Evolutionary conservation across 2,888 invertebrate genomes (phyloP).

Genomic region (Hypomecis atomaria): DNA sequence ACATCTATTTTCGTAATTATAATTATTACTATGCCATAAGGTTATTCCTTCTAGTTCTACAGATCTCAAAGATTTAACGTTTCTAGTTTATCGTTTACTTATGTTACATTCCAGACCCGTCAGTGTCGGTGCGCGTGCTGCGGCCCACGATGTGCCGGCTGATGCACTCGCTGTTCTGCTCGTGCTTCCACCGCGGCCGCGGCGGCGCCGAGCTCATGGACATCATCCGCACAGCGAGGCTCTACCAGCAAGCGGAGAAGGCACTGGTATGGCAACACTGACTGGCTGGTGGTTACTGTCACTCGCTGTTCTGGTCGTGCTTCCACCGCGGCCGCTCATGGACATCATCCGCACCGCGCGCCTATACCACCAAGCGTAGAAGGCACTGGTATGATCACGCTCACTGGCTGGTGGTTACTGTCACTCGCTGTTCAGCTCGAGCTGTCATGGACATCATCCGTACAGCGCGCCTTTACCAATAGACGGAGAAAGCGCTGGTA

Average conservation of each 20-base stretch:
- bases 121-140: slow-evolving; percentile 87
- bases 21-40: too few species aligned
- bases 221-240: slow-evolving; percentile 85
- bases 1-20: too few species aligned
- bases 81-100: neutral
- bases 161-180: slow-evolving; percentile 89
- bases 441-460: slow-evolving; percentile 90
- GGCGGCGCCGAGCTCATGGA: slow-evolving; percentile 83
- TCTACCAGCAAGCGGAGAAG: slow-evolving; percentile 88
- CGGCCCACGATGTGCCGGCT: slow-evolving; percentile 87
- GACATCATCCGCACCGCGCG: slow-evolving; percentile 85
- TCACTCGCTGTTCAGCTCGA: slow-evolving; percentile 89
- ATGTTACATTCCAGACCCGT: slow-evolving; percentile 83
- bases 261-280: slow-evolving; percentile 78
- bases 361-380: too few species aligned
- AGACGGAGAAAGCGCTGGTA: too few species aligned
- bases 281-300: slow-evolving; percentile 82
- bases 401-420: slow-evolving; percentile 79
- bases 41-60: too few species aligned
- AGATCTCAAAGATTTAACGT: neutral
- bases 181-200: slow-evolving; percentile 87
- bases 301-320: slow-evolving; percentile 89
- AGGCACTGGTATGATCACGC: slow-evolving; percentile 86
- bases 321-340: slow-evolving; percentile 85
- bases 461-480: too few species aligned